Evolutionary conservation across 2,113 vertebrate genomes (phyloP).

Genomic region (Osmerus eperlanus): DNA sequence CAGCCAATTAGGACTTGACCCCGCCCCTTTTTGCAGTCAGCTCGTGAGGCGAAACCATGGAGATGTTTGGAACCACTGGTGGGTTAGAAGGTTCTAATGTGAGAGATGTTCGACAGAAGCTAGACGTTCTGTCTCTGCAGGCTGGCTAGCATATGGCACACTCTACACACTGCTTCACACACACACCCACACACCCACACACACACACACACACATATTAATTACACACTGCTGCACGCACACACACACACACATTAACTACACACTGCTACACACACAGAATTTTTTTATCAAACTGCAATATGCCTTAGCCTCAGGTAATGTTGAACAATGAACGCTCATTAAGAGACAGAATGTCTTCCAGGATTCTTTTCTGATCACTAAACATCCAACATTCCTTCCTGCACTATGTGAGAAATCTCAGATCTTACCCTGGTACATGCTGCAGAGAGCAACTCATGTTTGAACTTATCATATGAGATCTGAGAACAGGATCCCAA

Average conservation of each 20-base stretch:
- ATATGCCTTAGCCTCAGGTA: constrained; percentile 4
- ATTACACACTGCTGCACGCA: background rate
- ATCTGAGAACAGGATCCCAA: too few species aligned
- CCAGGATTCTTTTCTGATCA: background rate
- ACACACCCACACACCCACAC: too few species aligned
- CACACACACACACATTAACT: background rate
- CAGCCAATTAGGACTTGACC: constrained; percentile 66
- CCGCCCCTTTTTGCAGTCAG: constrained; percentile 30
- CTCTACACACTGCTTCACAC: background rate
- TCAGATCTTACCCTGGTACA: too few species aligned
- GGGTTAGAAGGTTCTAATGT: too few species aligned
- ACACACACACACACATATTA: too few species aligned
- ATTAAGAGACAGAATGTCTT: background rate
- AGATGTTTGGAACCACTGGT: constrained; percentile 31
- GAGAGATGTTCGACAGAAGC: too few species aligned
- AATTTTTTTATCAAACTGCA: background rate
- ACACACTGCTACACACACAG: background rate
- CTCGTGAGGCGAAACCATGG: constrained; percentile 49
- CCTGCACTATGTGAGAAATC: too few species aligned
- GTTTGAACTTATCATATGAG: too few species aligned
- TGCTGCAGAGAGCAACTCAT: too few species aligned
- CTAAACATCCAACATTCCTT: too few species aligned
- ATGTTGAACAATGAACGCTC: constrained; percentile 7
- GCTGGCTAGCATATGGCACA: constrained; percentile 19
- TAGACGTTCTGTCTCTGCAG: constrained; percentile 16